Evolutionary conservation across 37 sponge, comb jelly and placozoan genomes (phyloP).

Genomic region (Crambe crambe): DNA sequence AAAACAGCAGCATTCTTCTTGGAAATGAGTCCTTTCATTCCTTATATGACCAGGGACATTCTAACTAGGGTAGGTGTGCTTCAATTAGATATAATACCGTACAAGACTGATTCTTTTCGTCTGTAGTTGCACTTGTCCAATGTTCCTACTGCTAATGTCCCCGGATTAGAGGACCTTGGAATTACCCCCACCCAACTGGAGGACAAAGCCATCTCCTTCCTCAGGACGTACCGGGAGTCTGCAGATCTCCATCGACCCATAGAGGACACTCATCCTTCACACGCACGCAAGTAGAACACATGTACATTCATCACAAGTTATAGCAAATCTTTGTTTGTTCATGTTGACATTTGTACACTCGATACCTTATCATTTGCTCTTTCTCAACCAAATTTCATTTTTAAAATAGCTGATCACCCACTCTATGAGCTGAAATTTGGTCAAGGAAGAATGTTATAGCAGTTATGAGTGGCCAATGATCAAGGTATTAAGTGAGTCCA

Average conservation of each 20-base stretch:
- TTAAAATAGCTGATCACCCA: too few species aligned
- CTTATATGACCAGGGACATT: constrained; percentile 84
- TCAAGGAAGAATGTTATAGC: too few species aligned
- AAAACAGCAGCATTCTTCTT: constrained; percentile 58
- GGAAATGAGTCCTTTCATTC: constrained; percentile 75
- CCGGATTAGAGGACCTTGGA: constrained; percentile 95
- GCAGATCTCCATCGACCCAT: constrained; percentile 48
- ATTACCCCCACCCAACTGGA: constrained; percentile 66
- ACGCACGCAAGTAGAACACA: background rate
- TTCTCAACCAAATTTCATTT: too few species aligned
- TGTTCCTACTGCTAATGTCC: constrained; percentile 44
- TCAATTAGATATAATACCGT: background rate
- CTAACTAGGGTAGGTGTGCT: constrained; percentile 70
- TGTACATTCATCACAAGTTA: too few species aligned
- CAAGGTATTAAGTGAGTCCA: too few species aligned
- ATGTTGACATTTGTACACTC: too few species aligned
- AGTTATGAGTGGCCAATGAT: too few species aligned
- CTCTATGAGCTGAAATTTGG: too few species aligned
- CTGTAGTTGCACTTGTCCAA: constrained; percentile 84
- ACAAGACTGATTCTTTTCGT: background rate
- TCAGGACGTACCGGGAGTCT: constrained; percentile 81
- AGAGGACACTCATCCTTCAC: constrained; percentile 55
- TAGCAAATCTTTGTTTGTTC: too few species aligned
- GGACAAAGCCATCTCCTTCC: constrained; percentile 62
- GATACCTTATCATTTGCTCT: too few species aligned